Evolutionary conservation across 1,140 invertebrate genomes (phyloP).

Genomic region (Gryllus bimaculatus): DNA sequence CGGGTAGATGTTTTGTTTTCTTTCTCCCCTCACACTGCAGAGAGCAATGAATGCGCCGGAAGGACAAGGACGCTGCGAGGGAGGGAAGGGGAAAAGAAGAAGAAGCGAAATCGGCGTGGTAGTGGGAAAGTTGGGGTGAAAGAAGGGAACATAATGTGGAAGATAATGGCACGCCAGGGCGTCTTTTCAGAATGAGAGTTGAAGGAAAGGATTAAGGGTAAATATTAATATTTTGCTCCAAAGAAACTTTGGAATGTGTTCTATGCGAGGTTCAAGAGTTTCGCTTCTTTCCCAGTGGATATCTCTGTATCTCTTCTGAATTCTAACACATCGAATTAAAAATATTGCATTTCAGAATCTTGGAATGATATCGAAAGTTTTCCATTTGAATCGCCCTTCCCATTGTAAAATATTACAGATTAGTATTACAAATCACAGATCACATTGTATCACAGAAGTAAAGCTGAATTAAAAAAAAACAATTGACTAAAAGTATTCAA

Average conservation of each 20-base stretch:
- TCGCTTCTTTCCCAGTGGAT: too few relatives aligned
- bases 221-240: neutral
- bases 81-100: neutral
- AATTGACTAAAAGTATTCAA: too few relatives aligned
- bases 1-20: neutral
- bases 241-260: neutral
- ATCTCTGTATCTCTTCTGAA: too few relatives aligned
- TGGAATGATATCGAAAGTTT: too few relatives aligned
- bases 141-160: neutral
- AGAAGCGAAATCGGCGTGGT: neutral
- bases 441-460: too few relatives aligned
- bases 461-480: too few relatives aligned
- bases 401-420: too few relatives aligned
- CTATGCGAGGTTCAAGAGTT: neutral
- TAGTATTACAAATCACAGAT: too few relatives aligned
- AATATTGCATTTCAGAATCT: too few relatives aligned
- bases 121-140: neutral
- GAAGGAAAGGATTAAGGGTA: neutral
- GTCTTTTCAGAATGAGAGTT: neutral
- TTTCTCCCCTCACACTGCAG: neutral
- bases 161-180: neutral
- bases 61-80: neutral
- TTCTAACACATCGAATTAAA: too few relatives aligned
- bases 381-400: too few relatives aligned
- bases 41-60: neutral